A percentile compares a stretch with the other conserved stretches of the same genome.
Conservation (phyloP, 2,113 vertebrate genomes). For the Hyperoodon ampullatus region DNA sequence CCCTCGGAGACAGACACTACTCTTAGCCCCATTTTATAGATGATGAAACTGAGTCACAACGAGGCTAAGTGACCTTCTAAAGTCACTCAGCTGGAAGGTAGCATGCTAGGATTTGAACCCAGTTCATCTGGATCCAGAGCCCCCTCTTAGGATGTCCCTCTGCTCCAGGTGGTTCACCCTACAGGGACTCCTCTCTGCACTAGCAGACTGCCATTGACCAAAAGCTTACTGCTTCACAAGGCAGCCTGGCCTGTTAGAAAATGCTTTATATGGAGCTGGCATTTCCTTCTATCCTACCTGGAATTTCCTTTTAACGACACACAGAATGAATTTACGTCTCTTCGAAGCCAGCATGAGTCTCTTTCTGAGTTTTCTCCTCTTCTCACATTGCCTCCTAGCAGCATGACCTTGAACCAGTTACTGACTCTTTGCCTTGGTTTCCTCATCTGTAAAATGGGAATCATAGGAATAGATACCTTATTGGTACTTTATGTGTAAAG, state of each 20-base stretch:
- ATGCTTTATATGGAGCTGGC: not conserved
- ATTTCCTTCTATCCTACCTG: not conserved
- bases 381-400: not conserved
- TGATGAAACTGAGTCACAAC: not conserved
- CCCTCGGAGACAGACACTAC: accelerated
- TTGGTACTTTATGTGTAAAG: not conserved
- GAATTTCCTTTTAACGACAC: not conserved
- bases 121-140: not conserved
- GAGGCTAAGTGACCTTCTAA: not conserved
- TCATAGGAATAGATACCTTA: no score
- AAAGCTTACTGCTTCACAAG: not conserved
- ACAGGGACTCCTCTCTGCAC: no score
- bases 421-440: not conserved
- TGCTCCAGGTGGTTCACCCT: not conserved
- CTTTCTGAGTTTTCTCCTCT: not conserved
- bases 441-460: not conserved
- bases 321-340: not conserved
- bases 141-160: not conserved
- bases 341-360: not conserved
- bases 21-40: not conserved
- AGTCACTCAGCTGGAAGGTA: not conserved
- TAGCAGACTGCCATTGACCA: not conserved
- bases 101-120: not conserved
- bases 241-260: not conserved
- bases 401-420: not conserved